These are phyloP conservation scores for Alloscopus bannaensis DNA, from an alignment of 2,888 invertebrate genomes.

Conservation along the genomic window DNA sequence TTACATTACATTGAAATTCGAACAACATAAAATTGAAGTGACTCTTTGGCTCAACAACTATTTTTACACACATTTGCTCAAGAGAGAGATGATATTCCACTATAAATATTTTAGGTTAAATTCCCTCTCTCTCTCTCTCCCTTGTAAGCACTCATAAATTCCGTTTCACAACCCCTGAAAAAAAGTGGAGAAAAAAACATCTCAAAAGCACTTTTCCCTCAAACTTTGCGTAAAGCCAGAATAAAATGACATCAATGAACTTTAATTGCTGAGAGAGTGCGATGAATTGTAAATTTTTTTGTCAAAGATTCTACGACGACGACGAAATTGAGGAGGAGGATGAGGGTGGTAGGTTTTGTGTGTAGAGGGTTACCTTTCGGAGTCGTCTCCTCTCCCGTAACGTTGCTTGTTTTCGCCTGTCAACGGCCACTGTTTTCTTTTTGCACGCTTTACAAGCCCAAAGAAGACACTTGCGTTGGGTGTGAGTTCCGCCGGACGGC, in stretches of 20 bases:
- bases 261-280: too few species aligned
- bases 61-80: slow-evolving; percentile 50
- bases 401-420: slow-evolving; percentile 97
- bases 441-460: slow-evolving; percentile 99
- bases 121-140: too few species aligned
- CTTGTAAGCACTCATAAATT: slow-evolving; percentile 64
- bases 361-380: slow-evolving; percentile 84
- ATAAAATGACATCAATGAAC: too few species aligned
- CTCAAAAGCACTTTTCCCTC: too few species aligned
- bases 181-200: slow-evolving; percentile 18
- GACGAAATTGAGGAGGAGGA: background rate
- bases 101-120: slow-evolving; percentile 61
- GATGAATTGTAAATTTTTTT: too few species aligned
- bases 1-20: slow-evolving; percentile 11
- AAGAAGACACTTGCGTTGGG: slow-evolving; percentile 87
- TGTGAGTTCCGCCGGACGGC: slow-evolving; percentile 70
- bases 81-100: slow-evolving; percentile 62
- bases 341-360: background rate
- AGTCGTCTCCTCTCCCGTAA: slow-evolving; percentile 93
- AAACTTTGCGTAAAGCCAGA: too few species aligned
- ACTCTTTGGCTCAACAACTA: slow-evolving; percentile 52
- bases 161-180: slow-evolving; percentile 61
- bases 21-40: slow-evolving; percentile 45
- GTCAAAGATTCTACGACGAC: too few species aligned
- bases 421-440: slow-evolving; percentile 95